A percentile compares a stretch with the other conserved stretches of the same genome.
These are phyloP conservation scores for Phania funesta DNA, from an alignment of 2,888 invertebrate species.

Conservation along the genomic window DNA sequence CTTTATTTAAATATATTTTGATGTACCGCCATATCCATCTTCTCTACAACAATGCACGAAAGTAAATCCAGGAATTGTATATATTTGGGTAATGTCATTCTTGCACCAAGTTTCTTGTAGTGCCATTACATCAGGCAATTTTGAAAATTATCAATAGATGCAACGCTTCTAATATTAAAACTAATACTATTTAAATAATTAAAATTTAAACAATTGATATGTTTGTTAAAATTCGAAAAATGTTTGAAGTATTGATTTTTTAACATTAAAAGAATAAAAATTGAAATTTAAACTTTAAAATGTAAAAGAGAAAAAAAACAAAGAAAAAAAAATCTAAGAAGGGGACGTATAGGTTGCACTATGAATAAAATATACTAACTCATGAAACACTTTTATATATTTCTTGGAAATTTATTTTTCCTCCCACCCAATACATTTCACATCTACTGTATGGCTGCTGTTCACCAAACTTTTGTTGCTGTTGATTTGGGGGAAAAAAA, in stretches of 20 bases:
- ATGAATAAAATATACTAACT: no score
- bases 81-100: neutral
- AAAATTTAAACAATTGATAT: neutral
- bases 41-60: slow-evolving; percentile 1
- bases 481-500: slow-evolving; percentile 49
- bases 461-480: slow-evolving; percentile 39
- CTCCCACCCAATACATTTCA: slow-evolving; percentile 6
- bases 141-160: no score
- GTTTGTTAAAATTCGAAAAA: neutral
- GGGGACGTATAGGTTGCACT: neutral
- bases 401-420: neutral
- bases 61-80: slow-evolving; percentile 2
- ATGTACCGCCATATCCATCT: slow-evolving; percentile 8
- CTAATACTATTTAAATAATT: slow-evolving; percentile 8
- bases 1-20: slow-evolving; percentile 4
- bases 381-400: neutral
- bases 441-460: slow-evolving; percentile 3
- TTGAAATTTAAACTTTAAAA: neutral
- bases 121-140: neutral
- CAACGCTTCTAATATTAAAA: slow-evolving; percentile 2
- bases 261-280: neutral
- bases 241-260: neutral
- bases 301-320: neutral
- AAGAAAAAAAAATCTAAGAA: slow-evolving; percentile 4
- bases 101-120: slow-evolving; percentile 12